phyloP scores from a whole-genome alignment of 2,888 invertebrate genomes.

The Brachycybe producta region DNA sequence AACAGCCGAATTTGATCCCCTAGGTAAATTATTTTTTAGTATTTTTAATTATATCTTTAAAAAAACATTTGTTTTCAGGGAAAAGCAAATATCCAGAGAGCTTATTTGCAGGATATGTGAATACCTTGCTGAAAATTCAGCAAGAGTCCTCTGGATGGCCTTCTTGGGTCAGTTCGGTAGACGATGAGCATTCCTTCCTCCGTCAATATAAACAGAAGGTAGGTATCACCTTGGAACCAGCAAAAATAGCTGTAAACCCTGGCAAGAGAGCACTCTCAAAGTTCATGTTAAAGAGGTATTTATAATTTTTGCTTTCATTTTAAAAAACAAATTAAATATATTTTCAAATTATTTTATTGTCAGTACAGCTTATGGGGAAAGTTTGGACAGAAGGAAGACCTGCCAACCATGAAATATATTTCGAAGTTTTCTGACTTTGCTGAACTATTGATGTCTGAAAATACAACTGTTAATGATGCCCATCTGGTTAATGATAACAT shows the following conservation, averaged over 20 bases:
- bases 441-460: neutral
- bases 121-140: neutral
- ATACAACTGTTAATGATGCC: neutral
- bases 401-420: neutral
- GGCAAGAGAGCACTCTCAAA: neutral
- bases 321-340: neutral
- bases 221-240: neutral
- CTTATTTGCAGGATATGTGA: conserved; percentile 1
- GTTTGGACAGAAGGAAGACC: conserved; percentile 1
- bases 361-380: conserved; percentile 6
- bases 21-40: neutral
- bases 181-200: neutral
- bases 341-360: neutral
- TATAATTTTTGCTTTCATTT: neutral
- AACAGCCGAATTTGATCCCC: neutral
- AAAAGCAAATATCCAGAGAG: neutral
- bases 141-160: conserved; percentile 8
- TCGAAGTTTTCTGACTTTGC: neutral
- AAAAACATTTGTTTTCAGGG: neutral
- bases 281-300: conserved; percentile 1
- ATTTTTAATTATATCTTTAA: no score
- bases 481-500: neutral
- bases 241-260: neutral
- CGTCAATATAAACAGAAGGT: neutral
- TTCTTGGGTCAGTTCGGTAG: neutral